Percentiles rank a stretch among this genome's conserved stretches.
Evolutionary conservation across 2,797 vertebrate species (phyloP).

Genomic region (Alca torda): DNA sequence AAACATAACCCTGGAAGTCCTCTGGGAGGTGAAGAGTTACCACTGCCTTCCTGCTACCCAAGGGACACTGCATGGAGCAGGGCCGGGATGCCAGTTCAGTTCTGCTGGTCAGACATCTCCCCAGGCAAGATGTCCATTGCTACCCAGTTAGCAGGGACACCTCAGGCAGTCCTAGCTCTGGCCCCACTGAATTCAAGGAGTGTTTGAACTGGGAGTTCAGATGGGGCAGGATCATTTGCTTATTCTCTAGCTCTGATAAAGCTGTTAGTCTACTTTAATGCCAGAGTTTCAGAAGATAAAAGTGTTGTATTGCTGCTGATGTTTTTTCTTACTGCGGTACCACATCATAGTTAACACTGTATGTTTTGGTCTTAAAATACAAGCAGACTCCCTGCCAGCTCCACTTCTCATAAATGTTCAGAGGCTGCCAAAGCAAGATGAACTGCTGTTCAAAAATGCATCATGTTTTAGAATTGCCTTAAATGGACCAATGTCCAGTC

Average conservation of each 20-base stretch:
- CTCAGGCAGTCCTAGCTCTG: background rate
- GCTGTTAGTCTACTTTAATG: background rate
- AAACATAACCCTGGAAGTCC: background rate
- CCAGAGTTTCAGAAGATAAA: background rate
- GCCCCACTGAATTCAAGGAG: background rate
- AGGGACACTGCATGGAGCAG: background rate
- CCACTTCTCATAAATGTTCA: background rate
- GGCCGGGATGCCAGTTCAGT: background rate
- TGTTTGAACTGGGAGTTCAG: background rate
- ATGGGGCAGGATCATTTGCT: background rate
- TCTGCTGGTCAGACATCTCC: background rate
- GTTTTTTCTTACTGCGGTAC: background rate
- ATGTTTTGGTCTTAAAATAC: background rate
- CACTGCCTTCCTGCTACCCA: background rate
- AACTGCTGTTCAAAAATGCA: constrained; percentile 7
- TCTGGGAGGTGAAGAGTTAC: background rate
- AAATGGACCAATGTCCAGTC: constrained; percentile 1
- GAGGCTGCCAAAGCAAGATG: constrained; percentile 25
- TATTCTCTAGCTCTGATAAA: background rate
- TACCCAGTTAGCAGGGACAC: background rate
- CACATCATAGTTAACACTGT: background rate
- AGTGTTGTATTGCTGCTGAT: background rate
- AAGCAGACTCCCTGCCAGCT: background rate
- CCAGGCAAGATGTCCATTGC: background rate
- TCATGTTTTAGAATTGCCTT: constrained; percentile 26